Evolutionary conservation across 2,888 invertebrate species (phyloP).

Genomic region (Gryllus longicercus): DNA sequence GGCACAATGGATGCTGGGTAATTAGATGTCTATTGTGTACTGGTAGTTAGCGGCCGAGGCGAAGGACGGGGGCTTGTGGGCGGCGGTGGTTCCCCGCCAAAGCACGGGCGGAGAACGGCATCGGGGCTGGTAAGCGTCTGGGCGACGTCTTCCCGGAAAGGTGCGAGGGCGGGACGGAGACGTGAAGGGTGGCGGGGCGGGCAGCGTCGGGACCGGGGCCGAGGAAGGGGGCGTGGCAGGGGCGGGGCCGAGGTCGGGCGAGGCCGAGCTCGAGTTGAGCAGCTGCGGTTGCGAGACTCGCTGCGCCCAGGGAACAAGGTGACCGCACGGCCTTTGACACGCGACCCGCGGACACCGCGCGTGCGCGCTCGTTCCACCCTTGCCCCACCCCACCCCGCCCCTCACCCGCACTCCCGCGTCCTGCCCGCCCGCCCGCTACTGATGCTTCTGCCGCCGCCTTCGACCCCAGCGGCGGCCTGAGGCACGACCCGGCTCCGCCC

Average conservation of each 20-base stretch:
- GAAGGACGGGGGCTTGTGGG: not conserved
- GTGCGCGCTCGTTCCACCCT: too few relatives aligned
- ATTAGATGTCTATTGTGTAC: constrained; percentile 10
- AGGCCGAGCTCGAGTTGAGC: constrained; percentile 11
- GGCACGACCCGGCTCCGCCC: too few relatives aligned
- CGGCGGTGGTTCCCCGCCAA: not conserved
- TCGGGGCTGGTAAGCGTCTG: not conserved
- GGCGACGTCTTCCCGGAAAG: not conserved
- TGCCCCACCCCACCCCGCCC: not conserved
- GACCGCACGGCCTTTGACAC: constrained; percentile 17
- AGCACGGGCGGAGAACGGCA: not conserved
- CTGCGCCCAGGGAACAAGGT: not conserved
- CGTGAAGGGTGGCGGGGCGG: not conserved
- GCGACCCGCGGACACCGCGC: not conserved
- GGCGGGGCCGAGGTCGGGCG: not conserved
- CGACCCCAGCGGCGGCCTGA: too few relatives aligned
- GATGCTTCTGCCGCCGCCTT: too few relatives aligned
- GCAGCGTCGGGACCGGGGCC: too few relatives aligned
- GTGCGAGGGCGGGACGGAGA: not conserved
- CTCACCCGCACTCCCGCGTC: not conserved
- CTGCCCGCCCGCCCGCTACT: too few relatives aligned
- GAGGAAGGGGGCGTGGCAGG: too few relatives aligned
- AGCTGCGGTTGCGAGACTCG: not conserved
- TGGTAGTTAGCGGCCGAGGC: not conserved
- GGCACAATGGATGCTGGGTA: not conserved